Evolutionary conservation across 2,797 vertebrate genomes (phyloP).

Genomic region (Mastacembelus armatus): DNA sequence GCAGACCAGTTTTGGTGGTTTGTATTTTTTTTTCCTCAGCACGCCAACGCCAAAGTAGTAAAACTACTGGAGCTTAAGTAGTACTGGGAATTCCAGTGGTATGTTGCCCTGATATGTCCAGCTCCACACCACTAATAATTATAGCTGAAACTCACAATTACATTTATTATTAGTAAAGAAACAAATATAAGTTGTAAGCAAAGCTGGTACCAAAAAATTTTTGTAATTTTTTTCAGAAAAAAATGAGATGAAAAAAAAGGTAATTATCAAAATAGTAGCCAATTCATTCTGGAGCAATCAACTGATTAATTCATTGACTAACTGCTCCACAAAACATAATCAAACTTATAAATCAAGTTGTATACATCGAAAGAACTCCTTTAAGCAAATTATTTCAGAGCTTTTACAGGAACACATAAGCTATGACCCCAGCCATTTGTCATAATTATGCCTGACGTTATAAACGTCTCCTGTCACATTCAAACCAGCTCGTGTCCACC

Average conservation of each 20-base stretch:
- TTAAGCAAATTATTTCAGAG: neutral
- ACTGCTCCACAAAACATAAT: no score
- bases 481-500: conserved; percentile 41
- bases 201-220: no score
- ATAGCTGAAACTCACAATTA: no score
- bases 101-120: fast-evolving
- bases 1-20: conserved; percentile 9
- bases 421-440: conserved; percentile 38
- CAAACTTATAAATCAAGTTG: no score
- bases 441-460: conserved; percentile 56
- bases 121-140: neutral
- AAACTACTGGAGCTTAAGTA: conserved; percentile 17
- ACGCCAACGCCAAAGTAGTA: neutral
- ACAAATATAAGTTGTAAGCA: neutral
- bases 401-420: conserved; percentile 40
- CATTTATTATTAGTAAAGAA: neutral
- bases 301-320: no score
- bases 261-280: no score
- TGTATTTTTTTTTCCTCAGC: conserved; percentile 13
- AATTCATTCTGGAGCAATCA: no score
- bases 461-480: conserved; percentile 58
- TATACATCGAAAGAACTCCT: neutral
- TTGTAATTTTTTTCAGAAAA: no score
- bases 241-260: no score
- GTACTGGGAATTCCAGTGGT: neutral